Percentiles rank a stretch among this genome's conserved stretches.
Evolutionary conservation across 2,888 invertebrate species (phyloP).

Genomic region (Caenorhabditis auriculariae): DNA sequence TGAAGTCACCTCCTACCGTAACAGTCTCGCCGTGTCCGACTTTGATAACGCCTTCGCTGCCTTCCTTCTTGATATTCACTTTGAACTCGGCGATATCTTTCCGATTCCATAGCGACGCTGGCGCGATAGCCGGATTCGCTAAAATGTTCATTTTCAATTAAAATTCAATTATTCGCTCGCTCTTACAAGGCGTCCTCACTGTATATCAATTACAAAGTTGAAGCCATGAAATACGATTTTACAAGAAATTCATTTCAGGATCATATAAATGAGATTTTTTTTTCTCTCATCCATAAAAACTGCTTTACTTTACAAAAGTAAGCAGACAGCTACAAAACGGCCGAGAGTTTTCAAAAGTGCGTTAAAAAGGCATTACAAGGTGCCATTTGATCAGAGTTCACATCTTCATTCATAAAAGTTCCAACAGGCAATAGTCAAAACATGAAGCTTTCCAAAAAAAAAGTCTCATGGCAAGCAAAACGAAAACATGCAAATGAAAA

Average conservation of each 20-base stretch:
- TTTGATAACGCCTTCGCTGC: conserved; percentile 84
- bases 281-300: too few relatives aligned
- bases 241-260: too few relatives aligned
- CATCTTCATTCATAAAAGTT: not conserved
- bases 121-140: conserved; percentile 65
- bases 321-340: not conserved
- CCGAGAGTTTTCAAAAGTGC: not conserved
- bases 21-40: conserved; percentile 95
- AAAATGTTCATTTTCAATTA: too few relatives aligned
- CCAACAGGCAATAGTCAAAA: not conserved
- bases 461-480: too few relatives aligned
- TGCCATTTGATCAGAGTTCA: not conserved
- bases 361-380: too few relatives aligned
- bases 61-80: conserved; percentile 70
- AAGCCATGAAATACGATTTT: too few relatives aligned
- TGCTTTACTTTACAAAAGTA: too few relatives aligned
- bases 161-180: too few relatives aligned
- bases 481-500: not conserved
- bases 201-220: too few relatives aligned
- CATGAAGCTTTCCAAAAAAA: not conserved
- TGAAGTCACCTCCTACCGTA: conserved; percentile 77
- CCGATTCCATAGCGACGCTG: conserved; percentile 93
- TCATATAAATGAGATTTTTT: too few relatives aligned
- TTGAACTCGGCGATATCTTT: conserved; percentile 87
- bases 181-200: too few relatives aligned